Base-by-base conservation (phyloP, 2,888 invertebrate species). In the Tanytarsus gracilentus region DNA sequence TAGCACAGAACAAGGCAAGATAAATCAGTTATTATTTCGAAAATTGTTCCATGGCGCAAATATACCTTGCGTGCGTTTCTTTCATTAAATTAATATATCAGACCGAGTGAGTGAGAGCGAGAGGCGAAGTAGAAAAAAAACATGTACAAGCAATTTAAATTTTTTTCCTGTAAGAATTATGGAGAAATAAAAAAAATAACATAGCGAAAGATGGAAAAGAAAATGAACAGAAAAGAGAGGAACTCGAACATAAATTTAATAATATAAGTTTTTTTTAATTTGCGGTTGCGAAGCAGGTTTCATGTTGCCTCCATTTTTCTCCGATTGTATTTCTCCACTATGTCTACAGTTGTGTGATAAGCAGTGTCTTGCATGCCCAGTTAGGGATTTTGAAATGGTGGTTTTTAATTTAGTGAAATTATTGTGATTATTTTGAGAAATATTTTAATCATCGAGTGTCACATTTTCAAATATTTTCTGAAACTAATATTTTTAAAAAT, bases 101-200 rank as follows among this genome's bases (percentile, higher is more conserved):
- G 48, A 44, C n/a, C 23, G 40, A 44, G 40, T 9, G 9, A 18
- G 23, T 21, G 11, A 44, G 11, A 2, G 18, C 8, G 23, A 4
- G 16, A 44, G 40, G 40, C 40, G n/a, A 40, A 16, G 40, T 40
- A 40, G 40, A 44, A 44, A 40, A 14, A 26, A 27, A 51, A 55
- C 55, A 55, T 55, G 55, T 55, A 55, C 55, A 55, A 55, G 55
- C 40, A 55, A 55, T 55, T 55, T 55, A 55, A 55, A 55, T 44
- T 44, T 40, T 53, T 55, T 55, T 55, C 55, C 40, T 55, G 55
- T 26, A 39, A 26, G 44, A 44, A 44, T 44, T 44, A 44, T 44
- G 18, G 44, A 18, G 44, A 44, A 11, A 44, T 11, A 16, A 49
- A 49, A 49, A 49, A 14, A 49, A 25, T 8, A 25, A 49, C 5